Evolutionary conservation across 2,888 invertebrate species (phyloP).

Genomic region (Orthonevra nobilis): DNA sequence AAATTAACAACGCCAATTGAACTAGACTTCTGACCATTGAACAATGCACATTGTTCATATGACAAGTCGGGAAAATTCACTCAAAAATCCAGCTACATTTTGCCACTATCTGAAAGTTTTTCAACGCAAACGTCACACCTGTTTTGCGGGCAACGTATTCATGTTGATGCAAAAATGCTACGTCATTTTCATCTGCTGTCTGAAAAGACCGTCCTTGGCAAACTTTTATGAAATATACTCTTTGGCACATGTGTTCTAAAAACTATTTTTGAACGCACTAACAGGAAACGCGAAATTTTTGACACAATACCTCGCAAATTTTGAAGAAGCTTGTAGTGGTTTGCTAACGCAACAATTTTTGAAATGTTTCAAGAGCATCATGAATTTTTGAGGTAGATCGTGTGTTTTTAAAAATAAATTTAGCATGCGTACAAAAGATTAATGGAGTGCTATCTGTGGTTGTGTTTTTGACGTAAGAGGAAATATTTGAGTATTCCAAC

Average conservation of each 20-base stretch:
- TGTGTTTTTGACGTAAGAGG: conserved; percentile 16
- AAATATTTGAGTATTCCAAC: background rate
- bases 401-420: conserved; percentile 42
- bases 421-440: conserved; percentile 31
- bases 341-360: background rate
- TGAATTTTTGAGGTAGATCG: conserved; percentile 50
- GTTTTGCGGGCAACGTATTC: background rate
- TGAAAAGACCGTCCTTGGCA: no score
- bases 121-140: background rate
- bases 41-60: no score
- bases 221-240: no score
- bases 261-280: conserved; percentile 7
- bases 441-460: background rate
- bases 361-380: conserved; percentile 40
- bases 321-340: no score
- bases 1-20: conserved; percentile 2
- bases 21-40: background rate
- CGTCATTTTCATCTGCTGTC: conserved; percentile 27
- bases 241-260: conserved; percentile 2
- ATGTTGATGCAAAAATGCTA: background rate
- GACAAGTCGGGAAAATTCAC: no score
- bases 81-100: no score
- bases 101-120: no score
- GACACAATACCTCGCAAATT: conserved; percentile 17
- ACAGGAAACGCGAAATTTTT: conserved; percentile 21